phyloP scores from a whole-genome alignment of 2,113 vertebrate genomes.

The Apodemus sylvaticus region DNA sequence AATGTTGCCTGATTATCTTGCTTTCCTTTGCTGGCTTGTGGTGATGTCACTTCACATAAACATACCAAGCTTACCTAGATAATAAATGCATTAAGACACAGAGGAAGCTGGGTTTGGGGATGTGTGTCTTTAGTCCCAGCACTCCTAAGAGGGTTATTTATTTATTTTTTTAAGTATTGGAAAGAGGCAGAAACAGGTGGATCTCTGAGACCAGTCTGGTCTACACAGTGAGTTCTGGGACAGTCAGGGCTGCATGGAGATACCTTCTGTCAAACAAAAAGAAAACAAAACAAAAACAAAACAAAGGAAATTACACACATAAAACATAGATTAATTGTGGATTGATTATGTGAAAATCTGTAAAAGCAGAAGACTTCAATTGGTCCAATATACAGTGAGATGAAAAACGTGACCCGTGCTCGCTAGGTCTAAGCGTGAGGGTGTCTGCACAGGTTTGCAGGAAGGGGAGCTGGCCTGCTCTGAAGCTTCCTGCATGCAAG shows the following conservation, averaged over 20 bases:
- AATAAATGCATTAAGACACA: not conserved
- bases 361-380: not conserved
- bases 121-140: not conserved
- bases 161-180: not conserved
- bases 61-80: not conserved
- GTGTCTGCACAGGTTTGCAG: not conserved
- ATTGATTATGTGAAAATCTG: conserved; percentile 5
- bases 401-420: not conserved
- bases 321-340: not conserved
- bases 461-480: not conserved
- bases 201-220: not conserved
- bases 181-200: not conserved
- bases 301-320: too few relatives aligned
- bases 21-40: not conserved
- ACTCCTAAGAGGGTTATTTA: not conserved
- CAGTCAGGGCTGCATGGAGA: not conserved
- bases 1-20: not conserved
- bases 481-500: not conserved
- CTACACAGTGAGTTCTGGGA: not conserved
- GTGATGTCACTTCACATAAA: not conserved
- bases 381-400: not conserved
- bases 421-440: not conserved
- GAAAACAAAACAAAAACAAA: not conserved
- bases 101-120: not conserved
- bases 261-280: not conserved